These are phyloP conservation scores for Nyleta sp. DNA, from an alignment of 2,888 invertebrate genomes.

Conservation along the genomic window DNA sequence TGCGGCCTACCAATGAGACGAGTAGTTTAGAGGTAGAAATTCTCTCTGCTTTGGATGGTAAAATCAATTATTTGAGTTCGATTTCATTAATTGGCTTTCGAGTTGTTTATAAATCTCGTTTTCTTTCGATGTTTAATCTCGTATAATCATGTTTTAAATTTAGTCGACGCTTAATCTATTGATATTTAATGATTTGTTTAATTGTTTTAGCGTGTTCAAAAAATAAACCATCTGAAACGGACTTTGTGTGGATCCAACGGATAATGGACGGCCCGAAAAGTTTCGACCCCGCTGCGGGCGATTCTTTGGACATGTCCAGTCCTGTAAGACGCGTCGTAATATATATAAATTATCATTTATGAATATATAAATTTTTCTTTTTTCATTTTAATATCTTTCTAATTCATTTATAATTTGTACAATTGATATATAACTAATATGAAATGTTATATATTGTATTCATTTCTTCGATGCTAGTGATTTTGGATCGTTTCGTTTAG, in stretches of 20 bases:
- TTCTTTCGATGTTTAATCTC: no score
- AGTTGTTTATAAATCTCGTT: no score
- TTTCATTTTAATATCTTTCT: no score
- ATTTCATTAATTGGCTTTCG: not conserved
- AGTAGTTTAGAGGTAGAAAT: constrained; percentile 90
- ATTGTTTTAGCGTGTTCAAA: constrained; percentile 75
- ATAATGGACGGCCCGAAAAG: constrained; percentile 75
- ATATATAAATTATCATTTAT: not conserved
- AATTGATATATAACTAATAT: no score
- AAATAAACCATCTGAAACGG: constrained; percentile 74
- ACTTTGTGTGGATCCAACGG: constrained; percentile 79
- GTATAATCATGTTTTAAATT: no score
- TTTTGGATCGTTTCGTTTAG: no score
- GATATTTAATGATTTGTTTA: no score
- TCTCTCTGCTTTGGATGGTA: constrained; percentile 89
- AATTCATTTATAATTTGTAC: no score
- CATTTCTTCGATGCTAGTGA: no score
- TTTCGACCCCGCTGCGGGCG: constrained; percentile 72
- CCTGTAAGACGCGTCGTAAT: no score
- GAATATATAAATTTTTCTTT: not conserved
- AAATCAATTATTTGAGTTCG: constrained; percentile 61
- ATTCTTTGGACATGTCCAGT: constrained; percentile 51
- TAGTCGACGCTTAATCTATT: no score
- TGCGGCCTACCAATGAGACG: constrained; percentile 85
- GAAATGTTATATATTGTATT: no score